Evolutionary conservation across 2,888 invertebrate genomes (phyloP), one percentile per base, ranked within the genome.

Genomic region (Seira sanloemensis): DNA sequence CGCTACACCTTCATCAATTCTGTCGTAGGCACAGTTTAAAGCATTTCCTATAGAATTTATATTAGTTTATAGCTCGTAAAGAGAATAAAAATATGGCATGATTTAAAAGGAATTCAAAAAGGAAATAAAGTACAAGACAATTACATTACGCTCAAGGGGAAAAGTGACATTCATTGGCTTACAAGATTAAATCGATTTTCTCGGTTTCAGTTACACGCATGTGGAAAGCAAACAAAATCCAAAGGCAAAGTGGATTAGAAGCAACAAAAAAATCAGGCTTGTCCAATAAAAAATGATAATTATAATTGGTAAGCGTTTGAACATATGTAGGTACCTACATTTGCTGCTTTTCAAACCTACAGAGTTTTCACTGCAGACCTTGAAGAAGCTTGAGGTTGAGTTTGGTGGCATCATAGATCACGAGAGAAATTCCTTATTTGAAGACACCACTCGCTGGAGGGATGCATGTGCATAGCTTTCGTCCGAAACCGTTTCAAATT

Each of bases 361-460:
- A 50, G 16, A 50, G n/a, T n/a, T n/a, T n/a, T n/a, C n/a, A n/a
- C n/a, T n/a, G n/a, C n/a, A n/a, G n/a, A n/a, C n/a, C n/a, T n/a
- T n/a, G n/a, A n/a, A n/a, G n/a, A n/a, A n/a, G n/a, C n/a, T n/a
- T n/a, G n/a, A n/a, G n/a, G n/a, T n/a, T 50, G 50, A 50, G 16
- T n/a, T 50, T 50, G 50, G 50, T 50, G 50, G 50, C 50, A 50
- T 50, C 50, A 50, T 50, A 50, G 50, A 50, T 50, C 50, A 50
- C 50, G 5, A 50, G 37, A 37, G 37, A 50, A 50, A 50, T 7
- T 12, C 50, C 50, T 50, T 50, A n/a, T 50, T 2, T n/a, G 50
- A 21, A 12, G 71, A 71, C 50, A 21, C 21, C 1, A 26, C 58
- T 25, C 21, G 73, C 73, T 73, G 62, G 73, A 73, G 73, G 73